Conservation (phyloP, 2,797 vertebrate species). For the Acridotheres tristis region DNA sequence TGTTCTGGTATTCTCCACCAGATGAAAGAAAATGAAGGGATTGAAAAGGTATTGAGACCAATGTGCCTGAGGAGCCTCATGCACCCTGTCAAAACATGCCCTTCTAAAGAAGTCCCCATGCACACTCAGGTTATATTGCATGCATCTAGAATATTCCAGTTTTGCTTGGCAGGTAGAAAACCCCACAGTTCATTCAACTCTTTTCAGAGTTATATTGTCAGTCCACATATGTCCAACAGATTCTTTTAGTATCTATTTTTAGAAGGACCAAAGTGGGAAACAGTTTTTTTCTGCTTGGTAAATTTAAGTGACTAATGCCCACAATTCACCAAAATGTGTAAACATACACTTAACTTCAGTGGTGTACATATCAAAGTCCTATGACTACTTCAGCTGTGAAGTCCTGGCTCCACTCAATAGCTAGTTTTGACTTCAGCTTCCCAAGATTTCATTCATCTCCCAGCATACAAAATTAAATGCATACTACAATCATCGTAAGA, state of each 20-base stretch:
- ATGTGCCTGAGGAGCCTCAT: not conserved
- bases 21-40: not conserved
- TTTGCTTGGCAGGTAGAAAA: slow-evolving; percentile 49
- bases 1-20: not conserved
- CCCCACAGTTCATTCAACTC: not conserved
- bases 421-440: not conserved
- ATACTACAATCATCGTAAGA: not conserved
- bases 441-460: not conserved
- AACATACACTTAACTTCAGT: not conserved
- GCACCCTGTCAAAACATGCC: not conserved
- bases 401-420: not conserved
- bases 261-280: slow-evolving; percentile 51
- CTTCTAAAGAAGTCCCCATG: not conserved
- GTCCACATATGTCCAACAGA: slow-evolving; percentile 58
- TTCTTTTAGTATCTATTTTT: slow-evolving; percentile 61
- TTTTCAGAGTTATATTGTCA: not conserved
- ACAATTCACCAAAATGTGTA: slow-evolving; percentile 21
- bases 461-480: not conserved
- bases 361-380: not conserved
- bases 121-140: not conserved
- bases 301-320: slow-evolving; percentile 29
- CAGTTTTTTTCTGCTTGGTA: slow-evolving; percentile 20
- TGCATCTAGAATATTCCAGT: not conserved
- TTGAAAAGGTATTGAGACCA: not conserved
- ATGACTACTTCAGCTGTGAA: not conserved